phyloP scores from a whole-genome alignment of 2,113 vertebrate genomes.

The Aphelocoma coerulescens region DNA sequence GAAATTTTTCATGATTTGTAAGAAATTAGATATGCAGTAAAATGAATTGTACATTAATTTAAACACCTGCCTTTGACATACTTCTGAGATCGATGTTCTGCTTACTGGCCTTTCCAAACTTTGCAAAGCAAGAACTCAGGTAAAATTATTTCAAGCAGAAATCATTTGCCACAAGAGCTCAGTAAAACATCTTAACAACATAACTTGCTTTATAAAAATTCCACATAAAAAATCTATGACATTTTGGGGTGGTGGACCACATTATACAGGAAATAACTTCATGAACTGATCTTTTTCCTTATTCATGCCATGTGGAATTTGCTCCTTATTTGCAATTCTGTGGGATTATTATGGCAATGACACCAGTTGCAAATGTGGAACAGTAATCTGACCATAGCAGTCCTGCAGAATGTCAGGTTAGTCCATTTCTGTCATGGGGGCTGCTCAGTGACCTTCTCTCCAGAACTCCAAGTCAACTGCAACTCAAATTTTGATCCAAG shows the following conservation, averaged over 20 bases:
- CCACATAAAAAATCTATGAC: not conserved
- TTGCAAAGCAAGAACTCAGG: not conserved
- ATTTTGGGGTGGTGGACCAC: not conserved
- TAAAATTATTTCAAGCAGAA: not conserved
- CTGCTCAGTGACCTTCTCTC: not conserved
- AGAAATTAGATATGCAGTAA: constrained; percentile 46
- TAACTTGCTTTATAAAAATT: not conserved
- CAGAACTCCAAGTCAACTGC: not conserved
- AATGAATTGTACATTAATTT: constrained; percentile 53
- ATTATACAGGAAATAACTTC: not conserved
- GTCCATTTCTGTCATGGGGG: not conserved
- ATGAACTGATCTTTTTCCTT: not conserved
- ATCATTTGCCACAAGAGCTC: not conserved
- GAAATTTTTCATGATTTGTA: constrained; percentile 47
- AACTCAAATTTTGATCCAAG: not conserved
- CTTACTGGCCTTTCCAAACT: constrained; percentile 7
- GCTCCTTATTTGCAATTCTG: not conserved
- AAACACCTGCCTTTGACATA: constrained; percentile 44
- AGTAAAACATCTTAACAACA: not conserved
- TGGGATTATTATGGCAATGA: not conserved
- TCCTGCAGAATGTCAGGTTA: not conserved
- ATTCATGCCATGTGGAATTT: not conserved
- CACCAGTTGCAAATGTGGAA: not conserved
- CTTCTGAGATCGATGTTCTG: constrained; percentile 1
- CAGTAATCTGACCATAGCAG: not conserved